phyloP scores from a whole-genome alignment of 1,140 invertebrate genomes.

The Prorops nasuta region DNA sequence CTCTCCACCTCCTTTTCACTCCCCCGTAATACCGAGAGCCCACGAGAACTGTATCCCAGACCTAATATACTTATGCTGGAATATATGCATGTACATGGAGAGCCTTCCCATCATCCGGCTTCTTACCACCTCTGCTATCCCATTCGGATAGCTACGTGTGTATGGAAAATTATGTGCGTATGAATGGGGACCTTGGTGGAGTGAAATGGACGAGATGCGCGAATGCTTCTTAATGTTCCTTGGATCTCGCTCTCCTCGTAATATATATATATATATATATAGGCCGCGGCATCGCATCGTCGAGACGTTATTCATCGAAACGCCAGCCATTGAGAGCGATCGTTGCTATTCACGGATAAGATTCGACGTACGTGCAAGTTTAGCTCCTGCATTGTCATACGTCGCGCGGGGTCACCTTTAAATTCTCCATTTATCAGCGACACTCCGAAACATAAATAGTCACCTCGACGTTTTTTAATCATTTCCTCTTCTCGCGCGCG shows the following conservation, averaged over 20 bases:
- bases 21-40: background rate
- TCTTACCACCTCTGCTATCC: background rate
- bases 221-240: background rate
- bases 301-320: too few relatives aligned
- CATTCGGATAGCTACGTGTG: constrained; percentile 4
- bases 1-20: constrained; percentile 16
- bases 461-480: constrained; percentile 30
- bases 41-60: constrained; percentile 16
- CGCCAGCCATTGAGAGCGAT: too few relatives aligned
- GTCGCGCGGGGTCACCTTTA: constrained; percentile 16
- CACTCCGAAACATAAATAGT: constrained; percentile 32
- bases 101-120: constrained; percentile 15
- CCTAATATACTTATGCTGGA: constrained; percentile 48
- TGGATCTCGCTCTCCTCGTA: too few relatives aligned
- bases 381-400: too few relatives aligned
- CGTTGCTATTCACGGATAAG: too few relatives aligned
- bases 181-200: constrained; percentile 2
- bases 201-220: too few relatives aligned
- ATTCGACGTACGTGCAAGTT: too few relatives aligned
- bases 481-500: constrained; percentile 25
- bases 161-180: constrained; percentile 24
- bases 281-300: background rate
- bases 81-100: constrained; percentile 44
- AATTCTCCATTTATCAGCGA: constrained; percentile 20
- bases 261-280: too few relatives aligned